Evolutionary conservation across 2,888 invertebrate species (phyloP), one percentile per base, ranked within the genome.

Genomic region (Melinopterus prodromus): DNA sequence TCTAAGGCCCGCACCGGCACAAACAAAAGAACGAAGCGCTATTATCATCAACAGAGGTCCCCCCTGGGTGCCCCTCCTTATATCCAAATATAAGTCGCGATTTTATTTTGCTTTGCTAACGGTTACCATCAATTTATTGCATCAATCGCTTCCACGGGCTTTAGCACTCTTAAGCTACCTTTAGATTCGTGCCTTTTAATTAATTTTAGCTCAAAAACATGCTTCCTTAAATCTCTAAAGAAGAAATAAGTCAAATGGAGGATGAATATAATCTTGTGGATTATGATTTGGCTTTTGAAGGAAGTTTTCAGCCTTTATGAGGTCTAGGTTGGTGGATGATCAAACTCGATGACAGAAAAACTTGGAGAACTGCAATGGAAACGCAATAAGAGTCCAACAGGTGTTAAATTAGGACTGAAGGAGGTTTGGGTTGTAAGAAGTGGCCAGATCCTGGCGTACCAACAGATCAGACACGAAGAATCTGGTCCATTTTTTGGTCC

Each of bases 1-100:
- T 53, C 53, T 53, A 53, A 88, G 87, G 88, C 86, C 82, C 14
- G 26, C 69, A 74, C 74, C 6, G 74, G 7, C 69, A 72, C 77
- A 74, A 81, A 72, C 80, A 80, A 70, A 77, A 77, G 77, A 74
- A 74, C 35, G 26, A 7, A 36, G 12, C 53, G 53, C 53, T 12
- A 53, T 53, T 53, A 53, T 53, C 53, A 53, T 53, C 53, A 53
- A 53, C 7, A 9, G 12, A 53, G 12, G 53, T 12, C 53, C 53
- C 53, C 53, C 12, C 53, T 53, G 26, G 1, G 16, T 70, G 70
- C 15, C 15, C 15, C 15, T 71, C 2, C 14, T 26, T 16, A 71
- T 71, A 69, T 53, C 53, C 53, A 53, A 53, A 15, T 7, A 71
- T 71, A 71, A 72, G 14, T 72, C 26, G 14, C 72, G 14, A 72